These are phyloP conservation scores for Thalassoma bifasciatum DNA, from an alignment of 2,113 vertebrate species.

Conservation along the genomic window DNA sequence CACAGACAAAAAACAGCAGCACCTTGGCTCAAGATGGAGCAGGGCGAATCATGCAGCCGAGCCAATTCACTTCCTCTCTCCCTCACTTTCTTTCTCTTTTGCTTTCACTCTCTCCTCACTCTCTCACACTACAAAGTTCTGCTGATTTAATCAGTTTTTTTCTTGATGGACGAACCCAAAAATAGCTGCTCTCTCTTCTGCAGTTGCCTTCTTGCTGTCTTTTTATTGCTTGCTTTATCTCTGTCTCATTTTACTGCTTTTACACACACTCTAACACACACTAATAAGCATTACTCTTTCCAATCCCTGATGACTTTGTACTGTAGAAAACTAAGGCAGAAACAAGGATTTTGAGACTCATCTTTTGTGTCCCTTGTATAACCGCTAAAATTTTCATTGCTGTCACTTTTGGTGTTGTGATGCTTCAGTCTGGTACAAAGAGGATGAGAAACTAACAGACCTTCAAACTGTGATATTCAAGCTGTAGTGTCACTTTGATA, in stretches of 20 bases:
- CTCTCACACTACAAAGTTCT: conserved; percentile 20
- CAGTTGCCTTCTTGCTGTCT: conserved; percentile 22
- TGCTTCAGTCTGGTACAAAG: too few relatives aligned
- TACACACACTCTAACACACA: conserved; percentile 17
- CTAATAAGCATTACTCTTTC: conserved; percentile 3
- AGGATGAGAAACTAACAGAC: too few relatives aligned
- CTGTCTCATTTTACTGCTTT: conserved; percentile 37
- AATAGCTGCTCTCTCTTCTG: conserved; percentile 56
- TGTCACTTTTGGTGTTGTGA: too few relatives aligned
- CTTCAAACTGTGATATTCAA: too few relatives aligned
- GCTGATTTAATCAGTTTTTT: conserved; percentile 69
- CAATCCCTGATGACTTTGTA: too few relatives aligned
- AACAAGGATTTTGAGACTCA: too few relatives aligned
- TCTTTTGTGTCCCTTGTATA: too few relatives aligned
- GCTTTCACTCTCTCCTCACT: conserved; percentile 8
- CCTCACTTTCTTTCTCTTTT: conserved; percentile 4
- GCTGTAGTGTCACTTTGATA: too few relatives aligned
- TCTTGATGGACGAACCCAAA: conserved; percentile 59
- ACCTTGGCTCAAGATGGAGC: conserved; percentile 13
- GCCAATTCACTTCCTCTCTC: conserved; percentile 2
- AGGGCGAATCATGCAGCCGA: conserved; percentile 38
- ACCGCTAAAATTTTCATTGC: too few relatives aligned
- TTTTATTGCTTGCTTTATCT: conserved; percentile 30
- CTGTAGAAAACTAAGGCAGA: too few relatives aligned
- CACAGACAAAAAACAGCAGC: conserved; percentile 7